Percentiles rank a stretch among this genome's conserved stretches.
Evolutionary conservation across 1,140 invertebrate genomes (phyloP).

Genomic region (Drosophila athabasca): DNA sequence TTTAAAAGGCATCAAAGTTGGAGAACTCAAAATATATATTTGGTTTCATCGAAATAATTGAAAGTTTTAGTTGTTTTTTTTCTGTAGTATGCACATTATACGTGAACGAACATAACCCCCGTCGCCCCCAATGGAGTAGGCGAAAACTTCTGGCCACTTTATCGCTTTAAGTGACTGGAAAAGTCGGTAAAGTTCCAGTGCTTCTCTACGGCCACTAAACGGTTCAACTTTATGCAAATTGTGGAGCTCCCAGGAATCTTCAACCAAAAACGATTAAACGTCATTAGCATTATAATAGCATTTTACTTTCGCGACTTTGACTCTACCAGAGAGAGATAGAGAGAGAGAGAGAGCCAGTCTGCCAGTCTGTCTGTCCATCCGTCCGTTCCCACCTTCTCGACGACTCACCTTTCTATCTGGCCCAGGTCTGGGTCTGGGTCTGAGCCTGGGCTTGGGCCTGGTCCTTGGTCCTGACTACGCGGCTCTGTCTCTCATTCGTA

Average conservation of each 20-base stretch:
- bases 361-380: constrained; percentile 8
- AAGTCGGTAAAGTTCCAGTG: background rate
- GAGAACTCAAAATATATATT: background rate
- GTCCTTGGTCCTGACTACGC: background rate
- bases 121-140: no score
- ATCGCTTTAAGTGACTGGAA: no score
- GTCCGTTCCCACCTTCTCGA: background rate
- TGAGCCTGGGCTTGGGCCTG: background rate
- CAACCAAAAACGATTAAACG: constrained; percentile 58
- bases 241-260: constrained; percentile 9
- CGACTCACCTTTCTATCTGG: background rate
- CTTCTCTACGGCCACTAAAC: constrained; percentile 6
- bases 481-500: background rate
- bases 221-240: constrained; percentile 62
- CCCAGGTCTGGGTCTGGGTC: background rate
- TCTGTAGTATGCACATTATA: no score
- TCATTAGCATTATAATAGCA: constrained; percentile 69
- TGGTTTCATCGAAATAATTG: background rate
- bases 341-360: background rate
- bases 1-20: background rate
- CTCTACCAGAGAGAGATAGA: constrained; percentile 7
- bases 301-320: constrained; percentile 35
- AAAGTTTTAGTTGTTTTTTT: no score
- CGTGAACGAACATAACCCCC: no score
- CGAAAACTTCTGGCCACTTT: no score